Evolutionary conservation across 2,888 invertebrate species (phyloP), one percentile per base, ranked within the genome.

Genomic region (Meiosimyza decipiens): DNA sequence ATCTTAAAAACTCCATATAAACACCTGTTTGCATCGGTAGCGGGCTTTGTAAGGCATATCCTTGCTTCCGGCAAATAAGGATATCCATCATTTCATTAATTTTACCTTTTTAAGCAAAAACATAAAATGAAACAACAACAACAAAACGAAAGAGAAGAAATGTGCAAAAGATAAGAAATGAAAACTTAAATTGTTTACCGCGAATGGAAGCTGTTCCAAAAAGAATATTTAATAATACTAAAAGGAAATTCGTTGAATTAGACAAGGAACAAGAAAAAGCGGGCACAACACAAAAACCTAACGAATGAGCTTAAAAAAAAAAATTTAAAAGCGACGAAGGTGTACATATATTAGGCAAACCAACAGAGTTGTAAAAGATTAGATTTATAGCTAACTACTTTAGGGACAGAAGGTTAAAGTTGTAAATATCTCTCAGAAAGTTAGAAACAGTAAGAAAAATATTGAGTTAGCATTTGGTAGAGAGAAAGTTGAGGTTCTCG

Each of bases 61-160:
- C 11, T 52, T n/a, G 57, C 62, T 62, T 62, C 65, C 55, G 63
- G 22, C 16, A 66, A 70, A 67, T 66, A 67, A 57, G 71, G 71
- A 70, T 71, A 68, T 74, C 57, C 74, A 69, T 72, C 71, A 74
- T 72, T 71, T 71, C 69, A 71, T 75, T 73, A 73, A 73, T 33
- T 71, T 59, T 22, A 60, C 63, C 71, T 67, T 64, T 71, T 55
- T 50, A 65, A 65, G 71, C 50, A 47, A 55, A 50, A 28, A 28
- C 3, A 28, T 28, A 4, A 15, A 12, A 12, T 11, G 16, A 28
- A n/a, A 55, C 16, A 16, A 47, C 33, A 13, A 47, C 64, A 16
- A 18, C 12, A 51, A 65, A 1, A 51, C n/a, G 4, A 50, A 66
- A 11, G 28, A 52, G 40, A 51, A 40, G 7, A 40, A 40, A 40